These are phyloP conservation scores for Lamellibrachia satsuma DNA, from an alignment of 2,888 invertebrate species.

Conservation along the genomic window DNA sequence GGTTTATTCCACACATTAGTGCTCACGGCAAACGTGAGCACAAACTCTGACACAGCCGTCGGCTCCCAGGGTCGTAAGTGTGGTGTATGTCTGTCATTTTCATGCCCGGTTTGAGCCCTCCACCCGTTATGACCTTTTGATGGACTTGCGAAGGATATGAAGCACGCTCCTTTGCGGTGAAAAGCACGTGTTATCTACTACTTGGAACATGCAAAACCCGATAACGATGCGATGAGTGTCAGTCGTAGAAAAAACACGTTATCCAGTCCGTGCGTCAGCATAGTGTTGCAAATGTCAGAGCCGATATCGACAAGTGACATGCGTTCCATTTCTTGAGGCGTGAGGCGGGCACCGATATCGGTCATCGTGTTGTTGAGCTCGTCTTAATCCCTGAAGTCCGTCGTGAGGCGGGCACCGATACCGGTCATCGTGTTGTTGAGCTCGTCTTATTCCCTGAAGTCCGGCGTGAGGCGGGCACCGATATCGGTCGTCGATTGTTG, in stretches of 20 bases:
- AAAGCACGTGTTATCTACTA: neutral
- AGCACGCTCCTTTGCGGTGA: neutral
- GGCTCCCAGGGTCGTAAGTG: neutral
- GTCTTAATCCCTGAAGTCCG: no score
- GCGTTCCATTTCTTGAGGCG: neutral
- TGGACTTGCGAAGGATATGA: neutral
- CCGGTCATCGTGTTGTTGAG: no score
- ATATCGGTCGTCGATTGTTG: no score
- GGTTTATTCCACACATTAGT: neutral
- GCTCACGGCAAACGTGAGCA: neutral
- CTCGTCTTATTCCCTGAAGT: no score
- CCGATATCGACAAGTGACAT: neutral
- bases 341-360: no score
- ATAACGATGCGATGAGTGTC: neutral
- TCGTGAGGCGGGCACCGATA: no score
- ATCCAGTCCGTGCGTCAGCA: neutral
- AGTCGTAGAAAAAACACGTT: neutral
- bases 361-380: no score
- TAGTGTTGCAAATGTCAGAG: neutral
- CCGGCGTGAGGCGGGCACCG: no score
- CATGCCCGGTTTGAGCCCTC: neutral
- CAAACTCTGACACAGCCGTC: neutral
- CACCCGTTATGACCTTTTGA: neutral
- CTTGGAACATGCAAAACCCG: neutral
- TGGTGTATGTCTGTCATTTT: neutral